These are phyloP conservation scores for Hyperoplus immaculatus DNA, from an alignment of 2,797 vertebrate species.

Conservation along the genomic window DNA sequence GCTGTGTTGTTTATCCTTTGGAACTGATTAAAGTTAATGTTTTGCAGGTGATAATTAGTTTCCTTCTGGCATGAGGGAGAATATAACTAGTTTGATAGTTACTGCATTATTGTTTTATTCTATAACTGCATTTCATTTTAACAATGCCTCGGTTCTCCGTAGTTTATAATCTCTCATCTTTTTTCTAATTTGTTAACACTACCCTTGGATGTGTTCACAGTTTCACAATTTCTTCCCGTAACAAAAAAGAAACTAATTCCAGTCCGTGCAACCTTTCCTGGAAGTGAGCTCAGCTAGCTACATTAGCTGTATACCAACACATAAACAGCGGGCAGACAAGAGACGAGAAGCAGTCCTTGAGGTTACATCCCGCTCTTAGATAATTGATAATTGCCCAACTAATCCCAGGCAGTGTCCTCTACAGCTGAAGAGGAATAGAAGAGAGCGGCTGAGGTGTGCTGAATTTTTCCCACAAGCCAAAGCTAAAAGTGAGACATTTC, in stretches of 20 bases:
- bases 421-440: conserved; percentile 7
- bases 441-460: neutral
- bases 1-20: neutral
- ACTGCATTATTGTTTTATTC: neutral
- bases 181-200: neutral
- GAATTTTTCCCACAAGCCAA: neutral
- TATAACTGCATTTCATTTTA: too few species aligned
- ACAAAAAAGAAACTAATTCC: neutral
- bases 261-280: too few species aligned
- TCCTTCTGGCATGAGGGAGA: too few species aligned
- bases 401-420: neutral
- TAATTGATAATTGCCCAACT: neutral
- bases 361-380: neutral
- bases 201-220: neutral
- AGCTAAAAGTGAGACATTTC: neutral
- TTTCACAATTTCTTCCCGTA: neutral
- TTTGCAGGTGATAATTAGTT: neutral
- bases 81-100: too few species aligned
- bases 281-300: neutral
- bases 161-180: neutral
- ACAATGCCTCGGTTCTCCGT: neutral
- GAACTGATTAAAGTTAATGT: neutral
- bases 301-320: conserved; percentile 6
- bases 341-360: neutral
- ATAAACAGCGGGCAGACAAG: neutral